Conservation (phyloP, 1,140 invertebrate genomes). For the Eriosoma lanigerum region DNA sequence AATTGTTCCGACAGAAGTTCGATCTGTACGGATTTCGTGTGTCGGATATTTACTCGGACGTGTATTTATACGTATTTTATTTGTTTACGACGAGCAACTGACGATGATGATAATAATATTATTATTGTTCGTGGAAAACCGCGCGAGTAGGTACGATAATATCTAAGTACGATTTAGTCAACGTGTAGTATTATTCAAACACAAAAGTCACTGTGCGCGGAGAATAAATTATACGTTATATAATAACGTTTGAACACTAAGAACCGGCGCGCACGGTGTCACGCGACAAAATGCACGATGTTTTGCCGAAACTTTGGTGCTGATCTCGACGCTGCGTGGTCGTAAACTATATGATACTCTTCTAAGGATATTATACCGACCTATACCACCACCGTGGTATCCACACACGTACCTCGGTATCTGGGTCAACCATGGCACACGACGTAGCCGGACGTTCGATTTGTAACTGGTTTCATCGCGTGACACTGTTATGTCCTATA, state of each 20-base stretch:
- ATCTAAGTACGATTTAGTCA: too few relatives aligned
- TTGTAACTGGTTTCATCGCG: constrained; percentile 15
- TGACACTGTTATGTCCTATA: constrained; percentile 26
- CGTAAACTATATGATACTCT: background rate
- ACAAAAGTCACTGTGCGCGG: too few relatives aligned
- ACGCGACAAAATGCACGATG: background rate
- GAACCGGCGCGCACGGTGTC: background rate
- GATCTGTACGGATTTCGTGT: too few relatives aligned
- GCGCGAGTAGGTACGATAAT: too few relatives aligned
- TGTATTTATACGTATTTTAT: too few relatives aligned
- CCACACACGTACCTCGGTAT: background rate
- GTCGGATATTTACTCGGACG: too few relatives aligned
- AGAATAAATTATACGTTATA: too few relatives aligned
- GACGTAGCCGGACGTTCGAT: constrained; percentile 34
- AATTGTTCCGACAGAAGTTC: too few relatives aligned
- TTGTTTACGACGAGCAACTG: too few relatives aligned
- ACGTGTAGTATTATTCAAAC: too few relatives aligned
- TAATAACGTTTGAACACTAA: background rate
- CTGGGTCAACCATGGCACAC: background rate
- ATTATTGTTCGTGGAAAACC: too few relatives aligned
- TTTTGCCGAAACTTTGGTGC: background rate
- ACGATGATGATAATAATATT: too few relatives aligned
- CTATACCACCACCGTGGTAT: background rate
- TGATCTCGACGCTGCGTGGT: background rate
- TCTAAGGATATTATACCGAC: background rate